Conservation (phyloP, 2,797 vertebrate genomes). For the Rhinogobio ventralis region DNA sequence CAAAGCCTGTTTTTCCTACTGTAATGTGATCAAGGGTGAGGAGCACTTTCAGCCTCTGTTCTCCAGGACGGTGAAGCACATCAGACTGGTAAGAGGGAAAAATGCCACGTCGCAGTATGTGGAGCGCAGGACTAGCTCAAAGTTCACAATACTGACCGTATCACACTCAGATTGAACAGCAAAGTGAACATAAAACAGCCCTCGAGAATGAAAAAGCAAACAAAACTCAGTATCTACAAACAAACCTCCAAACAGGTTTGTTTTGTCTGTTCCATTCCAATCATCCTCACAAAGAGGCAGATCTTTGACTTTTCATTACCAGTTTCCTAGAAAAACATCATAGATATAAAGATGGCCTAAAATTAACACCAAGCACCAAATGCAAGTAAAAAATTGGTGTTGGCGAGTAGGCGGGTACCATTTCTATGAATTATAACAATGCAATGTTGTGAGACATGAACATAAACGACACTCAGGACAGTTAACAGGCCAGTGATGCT, state of each 20-base stretch:
- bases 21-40: constrained; percentile 38
- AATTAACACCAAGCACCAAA: too few species aligned
- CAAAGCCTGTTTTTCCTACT: constrained; percentile 43
- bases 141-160: neutral
- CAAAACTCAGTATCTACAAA: neutral
- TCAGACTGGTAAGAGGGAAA: constrained; percentile 33
- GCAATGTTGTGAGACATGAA: too few species aligned
- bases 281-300: neutral
- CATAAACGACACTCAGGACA: too few species aligned
- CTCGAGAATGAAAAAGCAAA: neutral
- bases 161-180: neutral
- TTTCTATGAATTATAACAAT: too few species aligned
- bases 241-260: neutral
- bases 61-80: constrained; percentile 22
- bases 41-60: constrained; percentile 33
- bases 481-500: too few species aligned
- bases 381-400: too few species aligned
- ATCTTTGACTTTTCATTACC: neutral
- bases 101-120: constrained; percentile 56
- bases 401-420: too few species aligned
- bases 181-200: neutral
- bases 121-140: neutral
- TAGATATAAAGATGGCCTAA: neutral
- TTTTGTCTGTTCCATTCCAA: neutral
- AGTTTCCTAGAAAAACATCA: neutral